A percentile compares a stretch with the other conserved stretches of the same genome.
Evolutionary conservation across 1,140 invertebrate genomes (phyloP).

Genomic region (Melipona quadrifasciata): DNA sequence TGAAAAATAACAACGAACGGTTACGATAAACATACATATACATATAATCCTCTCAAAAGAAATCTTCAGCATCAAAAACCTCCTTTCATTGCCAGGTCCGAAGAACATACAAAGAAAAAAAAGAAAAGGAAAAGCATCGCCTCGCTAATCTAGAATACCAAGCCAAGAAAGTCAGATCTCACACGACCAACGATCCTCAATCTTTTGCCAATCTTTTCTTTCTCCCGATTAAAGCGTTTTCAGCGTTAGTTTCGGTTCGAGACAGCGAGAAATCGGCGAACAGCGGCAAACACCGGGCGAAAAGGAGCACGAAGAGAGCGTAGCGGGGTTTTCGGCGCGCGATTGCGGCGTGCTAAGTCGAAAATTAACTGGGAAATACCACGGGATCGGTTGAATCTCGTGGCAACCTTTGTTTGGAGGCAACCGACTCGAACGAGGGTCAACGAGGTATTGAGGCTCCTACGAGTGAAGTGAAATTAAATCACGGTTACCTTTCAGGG

Average conservation of each 20-base stretch:
- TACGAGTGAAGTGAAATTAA: conserved; percentile 5
- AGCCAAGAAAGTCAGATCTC: not conserved
- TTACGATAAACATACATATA: not conserved
- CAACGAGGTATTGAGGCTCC: conserved; percentile 32
- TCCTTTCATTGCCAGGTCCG: not conserved
- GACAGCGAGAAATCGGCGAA: not conserved
- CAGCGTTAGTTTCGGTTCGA: not conserved
- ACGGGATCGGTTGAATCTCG: conserved; percentile 22
- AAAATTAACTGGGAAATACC: conserved; percentile 55
- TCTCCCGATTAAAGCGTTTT: not conserved
- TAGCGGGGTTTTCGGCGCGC: conserved; percentile 4
- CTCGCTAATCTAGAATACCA: not conserved
- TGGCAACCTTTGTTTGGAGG: not conserved
- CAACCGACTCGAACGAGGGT: conserved; percentile 1
- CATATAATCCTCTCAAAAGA: not conserved
- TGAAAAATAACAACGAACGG: not conserved
- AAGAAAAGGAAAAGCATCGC: not conserved
- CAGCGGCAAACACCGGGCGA: not conserved
- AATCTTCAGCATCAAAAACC: not conserved
- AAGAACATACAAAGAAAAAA: not conserved
- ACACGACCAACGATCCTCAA: not conserved
- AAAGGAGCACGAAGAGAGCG: conserved; percentile 10
- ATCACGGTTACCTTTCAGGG: not conserved
- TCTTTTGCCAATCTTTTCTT: too few species aligned
- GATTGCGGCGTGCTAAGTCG: conserved; percentile 32